Evolutionary conservation across 2,888 invertebrate genomes (phyloP), one percentile per base, ranked within the genome.

Genomic region (Tigriopus californicus): DNA sequence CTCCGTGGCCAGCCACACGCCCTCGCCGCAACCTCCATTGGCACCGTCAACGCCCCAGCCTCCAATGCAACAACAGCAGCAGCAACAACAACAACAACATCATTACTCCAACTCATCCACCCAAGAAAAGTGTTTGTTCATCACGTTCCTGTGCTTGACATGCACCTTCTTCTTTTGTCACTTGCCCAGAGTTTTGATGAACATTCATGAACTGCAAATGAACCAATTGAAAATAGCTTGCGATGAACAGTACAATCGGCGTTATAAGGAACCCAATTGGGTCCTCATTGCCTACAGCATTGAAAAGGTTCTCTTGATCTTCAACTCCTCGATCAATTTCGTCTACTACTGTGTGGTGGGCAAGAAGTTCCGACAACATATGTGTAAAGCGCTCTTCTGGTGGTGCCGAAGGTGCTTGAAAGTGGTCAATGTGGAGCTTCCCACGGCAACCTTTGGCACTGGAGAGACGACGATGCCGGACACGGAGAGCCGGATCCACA

Each of bases 91-190:
- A 53, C 18, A n/a, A 53, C 15, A 25, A 25, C 18, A 33, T 40
- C 24, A 54, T 12, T 22, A 54, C 5, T 54, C 40, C 13, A 54
- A 33, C 41, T 33, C 33, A 18, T 40, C 18, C 42, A 56, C 12
- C 56, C 46, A 42, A 18, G 56, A 56, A 56, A 56, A 46, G 33
- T 20, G 25, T 46, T 24, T 56, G 12, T 56, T 44, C 56, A 20
- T 56, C 20, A 56, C 56, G 5, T 56, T 56, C 44, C 46, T 56
- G 46, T 56, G 56, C 44, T 33, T 56, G 22, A 56, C 56, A n/a
- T 44, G 46, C 8, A 56, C 56, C n/a, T 56, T 56, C 15, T 24
- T 56, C 18, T 20, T 56, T 22, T 56, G 56, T 56, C 56, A 56
- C 24, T 12, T 46, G 5, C 56, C 56, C 46, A 1, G 56, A 1